Evolutionary conservation across 2,797 vertebrate genomes (phyloP), one percentile per base, ranked within the genome.

Genomic region (Limnodromus scolopaceus): DNA sequence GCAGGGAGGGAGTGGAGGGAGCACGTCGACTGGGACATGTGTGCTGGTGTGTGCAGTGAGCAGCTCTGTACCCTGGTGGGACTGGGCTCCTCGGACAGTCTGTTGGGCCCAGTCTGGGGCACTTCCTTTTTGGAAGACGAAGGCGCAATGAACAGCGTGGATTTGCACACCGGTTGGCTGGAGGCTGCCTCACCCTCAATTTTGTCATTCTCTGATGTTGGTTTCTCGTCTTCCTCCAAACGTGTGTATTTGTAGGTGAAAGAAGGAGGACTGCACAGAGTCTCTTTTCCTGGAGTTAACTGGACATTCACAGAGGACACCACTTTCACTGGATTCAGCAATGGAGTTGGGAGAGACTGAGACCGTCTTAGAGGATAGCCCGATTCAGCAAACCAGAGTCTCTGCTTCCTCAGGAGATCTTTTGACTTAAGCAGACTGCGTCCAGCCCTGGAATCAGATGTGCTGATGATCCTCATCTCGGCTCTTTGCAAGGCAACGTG

Each of bases 271-370:
- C 98, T 98, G 92, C 98, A 99, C 38, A 98, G 96, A 1, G 97
- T 97, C 76, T 99, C 98, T 55, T 98, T 98, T 22, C 99, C 99
- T 25, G 98, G 98, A 70, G 98, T 98, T 27, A 99, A 97, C 75
- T 99, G 98, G 76, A 99, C 99, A 51, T 98, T 99, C 84, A 99
- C 97, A 11, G 99, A 99, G 41, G 99, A 99, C 55, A 99, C 99
- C 4, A 99, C 98, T 79, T 97, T 98, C 23, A 99, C 94, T 4
- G 99, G 99, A 49, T 94, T 98, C 57, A 99, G 90, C 34, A 99
- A 84, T 1, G 99, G 98, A 55, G 98, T 95, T 12, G 99, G 99
- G 72, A 99, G 97, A 25, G 99, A 99, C 76, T 98, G 99, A 84
- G 99, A 99, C 60, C 99, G 98, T 93, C 98, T 98, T 18, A 99